Evolutionary conservation across 1,140 invertebrate genomes (phyloP).

Genomic region (Tetramorium alpestre): DNA sequence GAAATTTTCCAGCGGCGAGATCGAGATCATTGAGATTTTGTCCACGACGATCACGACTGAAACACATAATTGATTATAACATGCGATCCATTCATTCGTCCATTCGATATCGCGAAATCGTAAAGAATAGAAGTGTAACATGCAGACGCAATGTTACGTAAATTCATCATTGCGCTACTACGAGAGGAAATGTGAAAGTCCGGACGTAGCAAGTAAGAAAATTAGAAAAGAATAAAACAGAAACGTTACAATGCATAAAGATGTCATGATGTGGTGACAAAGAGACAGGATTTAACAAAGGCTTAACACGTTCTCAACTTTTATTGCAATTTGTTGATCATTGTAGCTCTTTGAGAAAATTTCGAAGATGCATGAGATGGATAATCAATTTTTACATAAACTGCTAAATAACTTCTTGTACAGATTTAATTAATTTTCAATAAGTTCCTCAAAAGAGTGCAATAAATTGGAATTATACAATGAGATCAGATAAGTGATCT

Average conservation of each 20-base stretch:
- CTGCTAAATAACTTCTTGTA: background rate
- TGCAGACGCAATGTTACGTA: background rate
- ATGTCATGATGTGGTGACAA: background rate
- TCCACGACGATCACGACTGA: background rate
- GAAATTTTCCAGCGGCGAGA: background rate
- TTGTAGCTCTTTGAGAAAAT: background rate
- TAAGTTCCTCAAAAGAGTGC: background rate
- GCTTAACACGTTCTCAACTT: background rate
- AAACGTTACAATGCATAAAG: background rate
- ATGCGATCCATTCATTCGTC: background rate
- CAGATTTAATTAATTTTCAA: background rate
- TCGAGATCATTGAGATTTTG: background rate
- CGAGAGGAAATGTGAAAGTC: background rate
- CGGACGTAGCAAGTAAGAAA: background rate
- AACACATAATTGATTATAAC: slow-evolving; percentile 19
- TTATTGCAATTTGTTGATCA: background rate
- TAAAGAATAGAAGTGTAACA: background rate
- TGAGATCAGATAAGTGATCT: background rate
- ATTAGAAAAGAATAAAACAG: slow-evolving; percentile 2
- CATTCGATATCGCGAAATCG: background rate
- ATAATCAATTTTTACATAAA: background rate
- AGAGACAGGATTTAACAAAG: background rate
- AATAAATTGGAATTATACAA: background rate
- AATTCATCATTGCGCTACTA: background rate
- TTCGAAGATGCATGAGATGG: background rate